These are phyloP conservation scores for Spodoptera litura DNA, from an alignment of 1,140 invertebrate species.

Conservation along the genomic window DNA sequence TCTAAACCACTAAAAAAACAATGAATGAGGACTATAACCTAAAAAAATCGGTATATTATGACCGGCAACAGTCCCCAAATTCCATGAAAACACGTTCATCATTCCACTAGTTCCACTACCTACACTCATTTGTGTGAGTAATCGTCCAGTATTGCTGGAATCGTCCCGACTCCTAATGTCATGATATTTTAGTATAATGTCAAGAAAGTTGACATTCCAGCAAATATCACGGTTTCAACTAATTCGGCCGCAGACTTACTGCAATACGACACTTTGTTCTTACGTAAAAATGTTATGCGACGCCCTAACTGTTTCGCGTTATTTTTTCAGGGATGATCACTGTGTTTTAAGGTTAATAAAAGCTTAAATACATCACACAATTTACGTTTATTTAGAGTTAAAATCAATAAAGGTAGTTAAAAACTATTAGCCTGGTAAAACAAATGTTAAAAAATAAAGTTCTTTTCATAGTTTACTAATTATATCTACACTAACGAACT, in stretches of 20 bases:
- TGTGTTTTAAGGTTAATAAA: too few species aligned
- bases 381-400: too few species aligned
- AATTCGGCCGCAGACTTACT: conserved; percentile 20
- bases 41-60: too few species aligned
- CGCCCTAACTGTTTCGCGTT: background rate
- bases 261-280: conserved; percentile 33
- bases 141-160: background rate
- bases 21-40: background rate
- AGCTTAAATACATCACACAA: too few species aligned
- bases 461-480: too few species aligned
- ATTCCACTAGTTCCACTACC: background rate
- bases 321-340: background rate
- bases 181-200: conserved; percentile 57
- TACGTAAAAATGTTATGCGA: conserved; percentile 18
- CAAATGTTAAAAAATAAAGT: too few species aligned
- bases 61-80: background rate
- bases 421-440: too few species aligned
- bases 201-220: conserved; percentile 62
- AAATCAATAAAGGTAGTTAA: too few species aligned
- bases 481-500: too few species aligned
- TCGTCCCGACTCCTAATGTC: conserved; percentile 41
- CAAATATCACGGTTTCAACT: conserved; percentile 28
- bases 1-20: background rate
- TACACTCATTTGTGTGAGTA: conserved; percentile 29
- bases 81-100: background rate